These are phyloP conservation scores for Protonemura montana DNA, from an alignment of 2,888 invertebrate genomes.

Conservation along the genomic window DNA sequence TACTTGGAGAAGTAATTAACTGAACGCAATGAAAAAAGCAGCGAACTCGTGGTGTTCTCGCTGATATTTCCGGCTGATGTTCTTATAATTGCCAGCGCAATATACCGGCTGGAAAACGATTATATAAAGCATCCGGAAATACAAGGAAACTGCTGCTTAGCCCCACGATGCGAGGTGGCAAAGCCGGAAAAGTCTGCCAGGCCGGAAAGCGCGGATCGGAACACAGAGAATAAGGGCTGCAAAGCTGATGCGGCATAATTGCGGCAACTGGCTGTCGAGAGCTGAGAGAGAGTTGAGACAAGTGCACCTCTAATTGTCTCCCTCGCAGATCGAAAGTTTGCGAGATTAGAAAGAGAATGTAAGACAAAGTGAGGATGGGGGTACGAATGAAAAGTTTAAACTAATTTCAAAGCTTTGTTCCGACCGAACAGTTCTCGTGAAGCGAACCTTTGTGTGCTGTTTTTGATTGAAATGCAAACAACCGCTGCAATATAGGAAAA, in stretches of 20 bases:
- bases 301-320: conserved; percentile 5
- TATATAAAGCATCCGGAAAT: neutral
- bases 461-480: conserved; percentile 7
- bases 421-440: neutral
- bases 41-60: neutral
- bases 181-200: neutral
- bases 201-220: neutral
- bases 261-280: neutral
- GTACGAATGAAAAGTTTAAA: neutral
- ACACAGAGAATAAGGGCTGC: neutral
- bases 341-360: neutral
- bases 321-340: neutral
- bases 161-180: neutral
- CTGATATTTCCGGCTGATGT: neutral
- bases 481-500: neutral
- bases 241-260: neutral
- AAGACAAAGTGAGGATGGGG: neutral
- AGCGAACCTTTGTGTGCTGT: neutral
- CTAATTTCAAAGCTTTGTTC: conserved; percentile 3
- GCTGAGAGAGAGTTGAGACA: neutral
- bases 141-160: neutral
- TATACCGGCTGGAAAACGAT: neutral
- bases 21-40: neutral
- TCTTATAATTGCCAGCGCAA: neutral
- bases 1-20: neutral